These are phyloP conservation scores for Coluber constrictor DNA, from an alignment of 2,797 vertebrate species.

Conservation along the genomic window DNA sequence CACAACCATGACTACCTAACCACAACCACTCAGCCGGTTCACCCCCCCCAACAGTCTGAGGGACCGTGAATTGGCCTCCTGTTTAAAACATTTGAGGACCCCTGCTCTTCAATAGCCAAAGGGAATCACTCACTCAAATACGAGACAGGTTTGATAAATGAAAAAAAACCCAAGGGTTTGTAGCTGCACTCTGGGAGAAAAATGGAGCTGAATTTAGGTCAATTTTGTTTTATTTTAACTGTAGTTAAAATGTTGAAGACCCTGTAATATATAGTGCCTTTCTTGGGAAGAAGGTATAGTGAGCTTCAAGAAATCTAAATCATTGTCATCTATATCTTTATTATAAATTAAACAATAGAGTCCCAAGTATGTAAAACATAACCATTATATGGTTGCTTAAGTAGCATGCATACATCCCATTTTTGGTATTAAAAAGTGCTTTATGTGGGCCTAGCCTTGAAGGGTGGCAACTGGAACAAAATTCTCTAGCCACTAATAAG, in stretches of 20 bases:
- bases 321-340: neutral
- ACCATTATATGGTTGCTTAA: neutral
- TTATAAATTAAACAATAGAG: neutral
- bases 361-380: neutral
- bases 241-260: neutral
- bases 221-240: neutral
- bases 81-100: too few relatives aligned
- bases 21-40: too few relatives aligned
- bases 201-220: neutral
- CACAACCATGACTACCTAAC: too few relatives aligned
- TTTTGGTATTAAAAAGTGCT: neutral
- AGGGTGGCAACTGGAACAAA: neutral
- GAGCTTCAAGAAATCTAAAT: neutral
- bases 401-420: neutral
- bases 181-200: neutral
- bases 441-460: neutral
- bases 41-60: too few relatives aligned
- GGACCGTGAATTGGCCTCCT: too few relatives aligned
- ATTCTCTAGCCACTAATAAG: neutral
- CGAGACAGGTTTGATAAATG: neutral
- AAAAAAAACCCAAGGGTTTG: neutral
- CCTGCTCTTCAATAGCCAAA: neutral
- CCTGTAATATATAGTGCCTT: neutral
- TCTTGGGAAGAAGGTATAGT: neutral
- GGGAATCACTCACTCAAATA: neutral